Conservation (phyloP, 2,888 invertebrate genomes). For the Tillus elongatus region DNA sequence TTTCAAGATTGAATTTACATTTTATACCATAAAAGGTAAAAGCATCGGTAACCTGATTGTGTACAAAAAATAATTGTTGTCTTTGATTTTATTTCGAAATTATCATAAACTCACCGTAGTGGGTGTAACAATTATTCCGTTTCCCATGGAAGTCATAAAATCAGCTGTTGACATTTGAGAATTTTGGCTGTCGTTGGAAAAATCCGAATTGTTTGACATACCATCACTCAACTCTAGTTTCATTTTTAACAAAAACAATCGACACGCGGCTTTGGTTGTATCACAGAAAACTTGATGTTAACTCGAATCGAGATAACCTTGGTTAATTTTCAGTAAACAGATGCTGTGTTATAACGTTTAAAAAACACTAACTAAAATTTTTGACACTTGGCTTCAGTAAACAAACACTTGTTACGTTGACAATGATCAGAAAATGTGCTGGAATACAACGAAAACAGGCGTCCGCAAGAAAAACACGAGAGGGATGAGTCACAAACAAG, state of each 20-base stretch:
- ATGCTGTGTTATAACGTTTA: no score
- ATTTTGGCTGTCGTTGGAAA: constrained; percentile 40
- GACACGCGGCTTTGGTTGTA: no score
- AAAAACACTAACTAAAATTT: constrained; percentile 9
- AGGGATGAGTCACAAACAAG: constrained; percentile 36
- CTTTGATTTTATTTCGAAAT: no score
- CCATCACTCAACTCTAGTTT: constrained; percentile 40
- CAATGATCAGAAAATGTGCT: constrained; percentile 14
- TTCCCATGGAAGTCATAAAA: constrained; percentile 35
- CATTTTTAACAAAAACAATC: constrained; percentile 30
- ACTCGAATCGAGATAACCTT: constrained; percentile 27
- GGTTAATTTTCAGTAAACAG: constrained; percentile 20
- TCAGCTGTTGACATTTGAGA: constrained; percentile 38
- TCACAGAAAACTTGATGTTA: constrained; percentile 6
- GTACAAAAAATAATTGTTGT: no score
- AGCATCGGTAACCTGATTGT: background rate
- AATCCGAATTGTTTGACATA: constrained; percentile 40
- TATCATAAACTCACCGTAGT: constrained; percentile 30
- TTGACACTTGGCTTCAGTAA: constrained; percentile 13
- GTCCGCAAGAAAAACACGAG: constrained; percentile 28
- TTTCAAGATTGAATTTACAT: no score
- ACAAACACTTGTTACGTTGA: constrained; percentile 23
- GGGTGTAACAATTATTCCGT: constrained; percentile 31
- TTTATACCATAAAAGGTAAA: no score
- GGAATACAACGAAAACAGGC: constrained; percentile 17